Evolutionary conservation across 1,140 invertebrate species (phyloP).

Genomic region (Bilobella aurantiaca): DNA sequence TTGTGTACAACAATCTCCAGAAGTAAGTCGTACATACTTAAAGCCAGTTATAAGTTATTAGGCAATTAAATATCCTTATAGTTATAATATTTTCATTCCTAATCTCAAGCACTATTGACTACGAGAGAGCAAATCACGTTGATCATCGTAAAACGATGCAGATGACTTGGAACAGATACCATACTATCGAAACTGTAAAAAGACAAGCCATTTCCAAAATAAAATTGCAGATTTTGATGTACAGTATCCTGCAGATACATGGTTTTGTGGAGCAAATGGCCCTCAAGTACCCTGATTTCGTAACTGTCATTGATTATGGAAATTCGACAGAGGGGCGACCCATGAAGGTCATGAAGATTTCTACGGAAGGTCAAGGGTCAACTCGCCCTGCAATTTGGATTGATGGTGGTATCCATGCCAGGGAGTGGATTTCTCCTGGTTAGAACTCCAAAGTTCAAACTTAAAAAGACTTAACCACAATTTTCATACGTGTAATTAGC

Average conservation of each 20-base stretch:
- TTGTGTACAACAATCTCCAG: constrained; percentile 25
- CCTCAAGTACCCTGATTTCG: constrained; percentile 23
- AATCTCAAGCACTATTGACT: constrained; percentile 24
- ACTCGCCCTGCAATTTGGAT: constrained; percentile 31
- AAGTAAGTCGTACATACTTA: constrained; percentile 19
- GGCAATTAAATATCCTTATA: too few relatives aligned
- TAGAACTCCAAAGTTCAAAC: background rate
- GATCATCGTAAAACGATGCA: background rate
- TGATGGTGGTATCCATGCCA: constrained; percentile 29
- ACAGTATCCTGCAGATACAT: constrained; percentile 23
- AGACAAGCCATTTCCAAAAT: constrained; percentile 4
- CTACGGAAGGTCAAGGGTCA: constrained; percentile 10
- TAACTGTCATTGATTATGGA: constrained; percentile 21
- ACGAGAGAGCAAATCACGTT: constrained; percentile 23
- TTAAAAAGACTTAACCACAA: background rate
- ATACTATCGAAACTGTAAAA: constrained; percentile 25
- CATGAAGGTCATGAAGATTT: constrained; percentile 34
- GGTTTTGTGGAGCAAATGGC: constrained; percentile 32
- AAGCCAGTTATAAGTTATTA: background rate
- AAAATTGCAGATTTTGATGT: background rate
- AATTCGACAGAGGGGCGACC: constrained; percentile 26
- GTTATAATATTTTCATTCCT: background rate
- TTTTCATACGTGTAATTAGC: background rate
- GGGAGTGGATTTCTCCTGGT: constrained; percentile 30
- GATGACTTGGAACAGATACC: constrained; percentile 31